Conservation (phyloP, 2,113 vertebrate genomes). For the Fulmarus glacialis region DNA sequence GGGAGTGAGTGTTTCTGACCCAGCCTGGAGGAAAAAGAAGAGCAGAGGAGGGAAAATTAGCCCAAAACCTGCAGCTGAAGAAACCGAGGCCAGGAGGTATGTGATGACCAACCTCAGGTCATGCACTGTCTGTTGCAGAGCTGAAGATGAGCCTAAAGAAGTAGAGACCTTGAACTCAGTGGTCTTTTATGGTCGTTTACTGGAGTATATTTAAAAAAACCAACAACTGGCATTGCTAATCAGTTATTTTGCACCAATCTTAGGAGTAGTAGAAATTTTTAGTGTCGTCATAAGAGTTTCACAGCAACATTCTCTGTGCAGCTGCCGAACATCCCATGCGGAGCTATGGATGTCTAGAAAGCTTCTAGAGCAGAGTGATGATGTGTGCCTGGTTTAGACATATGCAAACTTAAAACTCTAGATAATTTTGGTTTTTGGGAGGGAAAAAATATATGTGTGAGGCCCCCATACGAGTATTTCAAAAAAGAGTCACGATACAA, state of each 20-base stretch:
- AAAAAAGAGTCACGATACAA: not conserved
- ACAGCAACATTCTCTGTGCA: not conserved
- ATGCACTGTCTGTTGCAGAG: not conserved
- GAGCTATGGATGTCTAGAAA: not conserved
- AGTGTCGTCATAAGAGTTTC: not conserved
- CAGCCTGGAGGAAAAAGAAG: not conserved
- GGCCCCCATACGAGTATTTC: not conserved
- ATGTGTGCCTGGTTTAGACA: not conserved
- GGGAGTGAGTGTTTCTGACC: not conserved
- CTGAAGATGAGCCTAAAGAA: not conserved
- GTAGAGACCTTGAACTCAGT: not conserved
- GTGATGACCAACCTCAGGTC: not conserved
- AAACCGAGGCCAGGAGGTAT: not conserved
- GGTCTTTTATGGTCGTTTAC: not conserved
- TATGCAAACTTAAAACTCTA: not conserved
- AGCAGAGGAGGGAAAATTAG: not conserved
- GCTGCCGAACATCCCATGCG: rapidly evolving
- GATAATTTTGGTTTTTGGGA: rapidly evolving
- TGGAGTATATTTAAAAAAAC: not conserved
- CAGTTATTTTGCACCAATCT: not conserved
- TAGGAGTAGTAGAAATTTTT: not conserved
- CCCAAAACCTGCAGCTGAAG: not conserved
- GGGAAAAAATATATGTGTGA: not conserved
- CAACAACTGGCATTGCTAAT: not conserved
- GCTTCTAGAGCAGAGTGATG: not conserved